phyloP scores from a whole-genome alignment of 2,113 vertebrate genomes.

The Calyptommatus sinebrachiatus region DNA sequence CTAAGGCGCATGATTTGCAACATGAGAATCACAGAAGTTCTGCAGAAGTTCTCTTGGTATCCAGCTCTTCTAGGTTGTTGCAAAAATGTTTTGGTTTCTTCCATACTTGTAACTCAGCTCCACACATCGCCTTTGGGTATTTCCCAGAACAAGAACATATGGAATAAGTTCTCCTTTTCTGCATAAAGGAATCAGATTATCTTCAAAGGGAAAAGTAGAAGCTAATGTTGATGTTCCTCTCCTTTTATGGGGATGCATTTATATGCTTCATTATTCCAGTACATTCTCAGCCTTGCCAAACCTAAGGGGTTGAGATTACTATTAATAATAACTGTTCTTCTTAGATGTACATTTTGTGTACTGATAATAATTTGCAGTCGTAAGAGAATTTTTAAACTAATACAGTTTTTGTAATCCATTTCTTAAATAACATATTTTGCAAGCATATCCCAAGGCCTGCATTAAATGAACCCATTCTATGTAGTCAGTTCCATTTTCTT shows the following conservation, averaged over 20 bases:
- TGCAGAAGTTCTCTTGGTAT: too few relatives aligned
- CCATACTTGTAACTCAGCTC: too few relatives aligned
- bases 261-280: neutral
- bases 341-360: conserved; percentile 4
- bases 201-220: too few relatives aligned
- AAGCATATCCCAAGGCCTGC: conserved; percentile 31
- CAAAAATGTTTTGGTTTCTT: too few relatives aligned
- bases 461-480: conserved; percentile 39
- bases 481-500: neutral
- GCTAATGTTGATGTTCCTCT: neutral
- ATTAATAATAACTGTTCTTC: conserved; percentile 32
- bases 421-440: conserved; percentile 52
- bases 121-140: too few relatives aligned
- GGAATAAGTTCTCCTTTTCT: too few relatives aligned
- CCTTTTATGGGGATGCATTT: neutral
- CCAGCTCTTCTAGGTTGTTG: too few relatives aligned
- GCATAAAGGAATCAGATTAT: neutral
- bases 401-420: conserved; percentile 31
- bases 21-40: too few relatives aligned
- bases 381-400: neutral
- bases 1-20: too few relatives aligned
- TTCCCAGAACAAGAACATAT: too few relatives aligned
- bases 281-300: neutral
- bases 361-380: neutral
- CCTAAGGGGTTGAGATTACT: neutral